Conservation (phyloP, 2,888 invertebrate genomes). For the Melanostoma scalare region DNA sequence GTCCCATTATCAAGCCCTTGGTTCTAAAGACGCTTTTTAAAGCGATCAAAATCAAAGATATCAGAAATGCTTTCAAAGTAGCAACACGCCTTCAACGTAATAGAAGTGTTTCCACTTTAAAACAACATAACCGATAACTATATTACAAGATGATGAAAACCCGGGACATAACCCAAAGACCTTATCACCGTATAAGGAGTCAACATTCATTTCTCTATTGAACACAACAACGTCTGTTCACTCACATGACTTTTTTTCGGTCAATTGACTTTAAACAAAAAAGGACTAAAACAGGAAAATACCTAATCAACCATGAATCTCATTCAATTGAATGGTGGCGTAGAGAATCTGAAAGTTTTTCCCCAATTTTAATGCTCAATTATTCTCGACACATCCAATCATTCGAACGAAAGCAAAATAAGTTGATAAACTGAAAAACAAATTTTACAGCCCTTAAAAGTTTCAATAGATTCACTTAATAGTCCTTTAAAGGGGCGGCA, state of each 20-base stretch:
- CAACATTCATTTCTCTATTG: constrained; percentile 10
- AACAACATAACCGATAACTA: no score
- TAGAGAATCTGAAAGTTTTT: constrained; percentile 39
- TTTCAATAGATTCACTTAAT: constrained; percentile 52
- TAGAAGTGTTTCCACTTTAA: no score
- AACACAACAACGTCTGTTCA: background rate
- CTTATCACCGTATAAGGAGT: background rate
- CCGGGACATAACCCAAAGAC: no score
- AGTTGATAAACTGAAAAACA: constrained; percentile 45
- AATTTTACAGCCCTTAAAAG: constrained; percentile 52
- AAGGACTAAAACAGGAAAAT: constrained; percentile 18
- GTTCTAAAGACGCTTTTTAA: no score
- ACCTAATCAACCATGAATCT: constrained; percentile 35
- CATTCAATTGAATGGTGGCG: constrained; percentile 17
- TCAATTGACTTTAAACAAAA: constrained; percentile 47
- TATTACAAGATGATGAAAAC: no score
- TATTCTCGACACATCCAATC: constrained; percentile 59
- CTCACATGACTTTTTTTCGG: background rate
- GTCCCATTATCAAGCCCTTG: no score
- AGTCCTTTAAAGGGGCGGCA: constrained; percentile 16
- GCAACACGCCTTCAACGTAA: no score
- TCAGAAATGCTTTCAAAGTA: no score
- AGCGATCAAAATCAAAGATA: no score
- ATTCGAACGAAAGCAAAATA: constrained; percentile 40
- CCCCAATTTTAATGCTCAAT: constrained; percentile 62